Percentiles rank a stretch among this genome's conserved stretches.
These are phyloP conservation scores for Ectemnius cavifrons DNA, from an alignment of 2,888 invertebrate genomes.

Conservation along the genomic window DNA sequence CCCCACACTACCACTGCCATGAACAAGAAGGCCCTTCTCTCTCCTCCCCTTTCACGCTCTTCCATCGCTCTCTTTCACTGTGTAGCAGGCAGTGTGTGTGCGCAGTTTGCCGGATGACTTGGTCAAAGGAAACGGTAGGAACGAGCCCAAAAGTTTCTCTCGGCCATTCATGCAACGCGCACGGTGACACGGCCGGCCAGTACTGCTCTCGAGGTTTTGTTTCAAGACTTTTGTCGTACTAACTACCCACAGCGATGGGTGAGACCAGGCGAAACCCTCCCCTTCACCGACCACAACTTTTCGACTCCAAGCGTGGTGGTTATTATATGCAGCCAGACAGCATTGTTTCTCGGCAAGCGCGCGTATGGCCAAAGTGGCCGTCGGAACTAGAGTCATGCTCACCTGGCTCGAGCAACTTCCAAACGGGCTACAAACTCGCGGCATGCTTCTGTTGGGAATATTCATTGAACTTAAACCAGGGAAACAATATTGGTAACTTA, in stretches of 20 bases:
- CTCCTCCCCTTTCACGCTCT: too few relatives aligned
- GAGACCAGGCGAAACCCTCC: slow-evolving; percentile 35
- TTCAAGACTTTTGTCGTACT: slow-evolving; percentile 61
- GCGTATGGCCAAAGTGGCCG: too few relatives aligned
- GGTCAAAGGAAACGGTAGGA: slow-evolving; percentile 62
- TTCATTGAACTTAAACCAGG: too few relatives aligned
- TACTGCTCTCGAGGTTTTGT: slow-evolving; percentile 43
- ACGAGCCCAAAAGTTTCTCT: slow-evolving; percentile 57
- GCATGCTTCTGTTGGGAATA: background rate
- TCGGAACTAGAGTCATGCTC: background rate
- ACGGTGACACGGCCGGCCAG: slow-evolving; percentile 27
- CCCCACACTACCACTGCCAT: too few relatives aligned
- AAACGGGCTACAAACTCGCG: background rate
- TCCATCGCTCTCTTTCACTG: too few relatives aligned
- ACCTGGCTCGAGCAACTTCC: background rate
- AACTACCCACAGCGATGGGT: slow-evolving; percentile 32
- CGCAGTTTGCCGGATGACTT: slow-evolving; percentile 56
- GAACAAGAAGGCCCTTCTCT: too few relatives aligned
- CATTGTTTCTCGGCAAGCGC: background rate
- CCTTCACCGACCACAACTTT: slow-evolving; percentile 45
- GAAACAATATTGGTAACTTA: too few relatives aligned
- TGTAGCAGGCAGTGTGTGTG: too few relatives aligned
- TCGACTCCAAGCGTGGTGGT: slow-evolving; percentile 30
- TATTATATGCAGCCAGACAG: background rate
- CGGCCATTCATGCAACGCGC: slow-evolving; percentile 45